phyloP scores from a whole-genome alignment of 2,113 vertebrate genomes.

The Lepus europaeus region DNA sequence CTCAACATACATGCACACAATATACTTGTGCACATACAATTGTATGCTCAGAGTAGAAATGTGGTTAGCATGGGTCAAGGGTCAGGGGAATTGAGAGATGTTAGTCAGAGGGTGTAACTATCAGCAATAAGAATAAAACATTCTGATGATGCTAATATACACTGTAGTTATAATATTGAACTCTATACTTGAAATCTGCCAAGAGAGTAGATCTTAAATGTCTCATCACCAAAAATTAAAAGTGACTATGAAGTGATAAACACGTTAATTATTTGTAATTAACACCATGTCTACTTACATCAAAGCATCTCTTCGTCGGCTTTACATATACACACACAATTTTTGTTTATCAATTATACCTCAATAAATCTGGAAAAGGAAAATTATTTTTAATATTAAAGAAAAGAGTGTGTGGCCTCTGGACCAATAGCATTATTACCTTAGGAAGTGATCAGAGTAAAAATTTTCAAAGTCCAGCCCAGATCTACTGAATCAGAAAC shows the following conservation, averaged over 20 bases:
- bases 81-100: background rate
- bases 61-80: background rate
- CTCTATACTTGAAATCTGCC: background rate
- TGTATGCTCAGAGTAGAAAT: background rate
- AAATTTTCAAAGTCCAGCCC: background rate
- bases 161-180: background rate
- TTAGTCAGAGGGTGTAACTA: background rate
- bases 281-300: background rate
- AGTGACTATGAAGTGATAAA: background rate
- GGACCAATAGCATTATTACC: background rate
- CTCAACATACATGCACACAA: background rate
- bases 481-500: background rate
- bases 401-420: background rate
- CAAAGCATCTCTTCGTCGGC: background rate
- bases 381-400: background rate
- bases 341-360: background rate
- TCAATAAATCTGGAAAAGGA: background rate
- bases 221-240: background rate
- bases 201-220: background rate
- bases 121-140: background rate
- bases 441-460: background rate
- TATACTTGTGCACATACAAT: background rate
- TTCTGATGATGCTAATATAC: background rate
- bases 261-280: background rate
- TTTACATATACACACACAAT: background rate